Evolutionary conservation across 2,888 invertebrate species (phyloP).

Genomic region (Cryptus viduatorius): DNA sequence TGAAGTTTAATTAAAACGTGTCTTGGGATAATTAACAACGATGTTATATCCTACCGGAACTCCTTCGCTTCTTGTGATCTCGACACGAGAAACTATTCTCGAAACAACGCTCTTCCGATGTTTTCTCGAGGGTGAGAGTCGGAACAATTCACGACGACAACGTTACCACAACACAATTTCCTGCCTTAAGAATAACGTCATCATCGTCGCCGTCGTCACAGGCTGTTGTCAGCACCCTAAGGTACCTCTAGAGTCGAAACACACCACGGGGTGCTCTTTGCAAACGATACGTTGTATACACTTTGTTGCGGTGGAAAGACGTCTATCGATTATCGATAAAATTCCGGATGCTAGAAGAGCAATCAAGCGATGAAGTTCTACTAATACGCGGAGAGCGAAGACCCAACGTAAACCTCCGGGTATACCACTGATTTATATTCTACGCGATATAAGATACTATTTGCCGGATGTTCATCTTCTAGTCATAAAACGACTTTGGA

Average conservation of each 20-base stretch:
- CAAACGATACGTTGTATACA: not conserved
- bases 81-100: not conserved
- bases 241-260: not conserved
- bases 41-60: not conserved
- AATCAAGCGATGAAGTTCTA: not conserved
- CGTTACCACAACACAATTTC: conserved; percentile 54
- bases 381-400: not conserved
- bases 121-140: not conserved
- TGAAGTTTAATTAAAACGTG: too few relatives aligned
- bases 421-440: not conserved
- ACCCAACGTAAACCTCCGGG: not conserved
- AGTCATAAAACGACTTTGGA: not conserved
- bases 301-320: not conserved
- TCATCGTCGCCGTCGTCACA: not conserved
- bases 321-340: conserved; percentile 28
- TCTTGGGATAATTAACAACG: not conserved
- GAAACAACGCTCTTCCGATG: not conserved
- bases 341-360: conserved; percentile 16
- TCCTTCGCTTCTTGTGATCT: not conserved
- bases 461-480: not conserved
- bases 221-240: not conserved
- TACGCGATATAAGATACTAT: not conserved
- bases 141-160: not conserved
- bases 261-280: not conserved
- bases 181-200: conserved; percentile 38